phyloP scores from a whole-genome alignment of 2,888 invertebrate species.

The Cephus sareptanus region DNA sequence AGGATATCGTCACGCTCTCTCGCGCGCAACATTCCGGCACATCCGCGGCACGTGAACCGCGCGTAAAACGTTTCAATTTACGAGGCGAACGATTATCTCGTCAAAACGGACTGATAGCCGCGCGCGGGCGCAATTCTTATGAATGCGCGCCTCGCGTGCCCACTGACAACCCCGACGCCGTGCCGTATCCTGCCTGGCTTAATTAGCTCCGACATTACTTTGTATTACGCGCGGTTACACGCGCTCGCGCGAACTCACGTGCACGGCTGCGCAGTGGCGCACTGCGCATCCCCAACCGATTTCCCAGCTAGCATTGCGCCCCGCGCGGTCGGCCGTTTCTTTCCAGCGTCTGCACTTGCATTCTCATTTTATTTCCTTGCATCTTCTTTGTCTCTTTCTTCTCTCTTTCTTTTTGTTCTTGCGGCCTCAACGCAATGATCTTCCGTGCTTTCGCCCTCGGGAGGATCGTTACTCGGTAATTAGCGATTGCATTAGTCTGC shows the following conservation, averaged over 20 bases:
- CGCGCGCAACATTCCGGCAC: conserved; percentile 25
- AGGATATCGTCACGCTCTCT: conserved; percentile 23
- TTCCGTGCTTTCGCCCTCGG: conserved; percentile 21
- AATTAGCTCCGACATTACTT: conserved; percentile 43
- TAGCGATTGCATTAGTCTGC: conserved; percentile 37
- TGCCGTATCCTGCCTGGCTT: conserved; percentile 18
- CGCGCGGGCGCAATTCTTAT: conserved; percentile 21
- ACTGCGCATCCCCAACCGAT: not conserved
- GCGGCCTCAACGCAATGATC: conserved; percentile 14
- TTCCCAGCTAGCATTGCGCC: not conserved
- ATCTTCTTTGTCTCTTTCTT: not conserved
- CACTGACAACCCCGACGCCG: not conserved
- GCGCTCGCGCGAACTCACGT: conserved; percentile 27
- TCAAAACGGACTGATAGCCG: conserved; percentile 33
- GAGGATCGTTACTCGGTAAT: conserved; percentile 43
- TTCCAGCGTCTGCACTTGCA: not conserved
- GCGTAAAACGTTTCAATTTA: conserved; percentile 38
- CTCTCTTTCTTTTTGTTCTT: not conserved
- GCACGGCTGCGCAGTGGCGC: conserved; percentile 11
- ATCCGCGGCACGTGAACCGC: conserved; percentile 21
- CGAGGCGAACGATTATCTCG: conserved; percentile 38
- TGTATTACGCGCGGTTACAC: conserved; percentile 35
- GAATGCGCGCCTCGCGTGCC: conserved; percentile 11
- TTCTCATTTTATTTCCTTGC: not conserved
- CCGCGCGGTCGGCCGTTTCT: not conserved